phyloP scores from a whole-genome alignment of 1,140 invertebrate species.

The Bradysia coprophila region DNA sequence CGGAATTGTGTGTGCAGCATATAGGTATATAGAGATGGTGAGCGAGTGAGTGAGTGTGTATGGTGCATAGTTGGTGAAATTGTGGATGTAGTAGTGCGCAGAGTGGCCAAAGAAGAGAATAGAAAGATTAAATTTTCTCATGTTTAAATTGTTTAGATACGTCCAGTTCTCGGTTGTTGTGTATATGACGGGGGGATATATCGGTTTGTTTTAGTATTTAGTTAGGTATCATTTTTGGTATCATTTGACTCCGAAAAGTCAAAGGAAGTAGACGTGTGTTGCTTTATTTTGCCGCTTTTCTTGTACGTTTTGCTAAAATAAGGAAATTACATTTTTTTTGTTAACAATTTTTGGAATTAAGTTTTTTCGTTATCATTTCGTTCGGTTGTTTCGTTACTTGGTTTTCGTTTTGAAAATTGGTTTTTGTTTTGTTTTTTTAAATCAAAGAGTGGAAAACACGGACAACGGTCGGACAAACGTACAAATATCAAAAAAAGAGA shows the following conservation, averaged over 20 bases:
- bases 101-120: neutral
- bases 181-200: neutral
- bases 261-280: conserved; percentile 1
- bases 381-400: neutral
- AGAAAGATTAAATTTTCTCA: neutral
- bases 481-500: neutral
- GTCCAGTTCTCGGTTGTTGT: neutral
- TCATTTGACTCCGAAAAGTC: conserved; percentile 1
- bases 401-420: neutral
- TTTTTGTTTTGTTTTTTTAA: too few relatives aligned
- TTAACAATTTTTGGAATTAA: neutral
- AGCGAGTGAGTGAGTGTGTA: too few relatives aligned
- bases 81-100: neutral
- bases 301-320: neutral
- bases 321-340: neutral
- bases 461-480: too few relatives aligned
- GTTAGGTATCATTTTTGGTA: neutral
- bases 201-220: conserved; percentile 1
- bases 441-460: too few relatives aligned
- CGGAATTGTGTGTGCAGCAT: too few relatives aligned
- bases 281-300: neutral
- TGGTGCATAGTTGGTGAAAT: too few relatives aligned
- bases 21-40: too few relatives aligned
- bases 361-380: neutral
- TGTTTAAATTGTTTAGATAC: neutral